phyloP scores from a whole-genome alignment of 2,797 vertebrate genomes.

The Acrocephalus scirpaceus region DNA sequence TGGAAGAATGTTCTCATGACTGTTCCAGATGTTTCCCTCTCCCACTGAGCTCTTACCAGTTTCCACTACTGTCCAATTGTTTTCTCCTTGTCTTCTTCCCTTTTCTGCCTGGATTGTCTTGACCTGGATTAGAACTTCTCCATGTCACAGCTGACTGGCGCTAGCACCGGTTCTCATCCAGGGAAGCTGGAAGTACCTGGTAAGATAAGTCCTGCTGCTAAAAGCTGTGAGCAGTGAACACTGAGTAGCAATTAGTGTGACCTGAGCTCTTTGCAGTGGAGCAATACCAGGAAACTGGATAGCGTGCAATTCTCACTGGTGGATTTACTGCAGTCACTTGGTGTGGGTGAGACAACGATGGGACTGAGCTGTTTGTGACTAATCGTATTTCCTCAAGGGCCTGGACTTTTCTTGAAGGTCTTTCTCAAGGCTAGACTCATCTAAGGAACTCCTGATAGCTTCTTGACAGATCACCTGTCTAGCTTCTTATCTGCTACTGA shows the following conservation, averaged over 20 bases:
- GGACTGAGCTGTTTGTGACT: background rate
- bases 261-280: background rate
- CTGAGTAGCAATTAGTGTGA: background rate
- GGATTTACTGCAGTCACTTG: background rate
- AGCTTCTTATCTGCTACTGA: background rate
- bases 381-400: background rate
- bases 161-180: background rate
- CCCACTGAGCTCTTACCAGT: background rate
- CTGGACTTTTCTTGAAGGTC: background rate
- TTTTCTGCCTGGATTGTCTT: background rate
- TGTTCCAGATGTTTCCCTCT: background rate
- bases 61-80: background rate
- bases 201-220: background rate
- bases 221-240: background rate
- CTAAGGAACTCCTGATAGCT: background rate
- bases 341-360: background rate
- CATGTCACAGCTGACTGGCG: background rate
- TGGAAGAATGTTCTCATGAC: background rate
- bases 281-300: background rate
- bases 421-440: background rate
- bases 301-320: accelerated
- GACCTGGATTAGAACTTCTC: background rate
- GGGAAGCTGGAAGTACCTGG: background rate
- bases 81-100: background rate
- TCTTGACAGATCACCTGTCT: background rate